phyloP scores from a whole-genome alignment of 2,113 vertebrate genomes.

The Nerophis ophidion region DNA sequence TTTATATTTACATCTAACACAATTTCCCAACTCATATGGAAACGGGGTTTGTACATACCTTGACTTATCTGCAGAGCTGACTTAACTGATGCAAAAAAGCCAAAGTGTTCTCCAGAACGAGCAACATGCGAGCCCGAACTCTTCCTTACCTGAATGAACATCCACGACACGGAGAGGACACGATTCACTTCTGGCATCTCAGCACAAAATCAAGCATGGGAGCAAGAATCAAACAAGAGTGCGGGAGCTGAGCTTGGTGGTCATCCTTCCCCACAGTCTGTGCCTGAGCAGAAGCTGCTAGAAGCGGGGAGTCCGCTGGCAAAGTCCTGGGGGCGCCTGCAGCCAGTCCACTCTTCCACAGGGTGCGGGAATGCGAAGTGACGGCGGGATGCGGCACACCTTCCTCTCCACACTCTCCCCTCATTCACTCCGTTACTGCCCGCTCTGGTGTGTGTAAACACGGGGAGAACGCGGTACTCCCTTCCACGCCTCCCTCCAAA shows the following conservation, averaged over 20 bases:
- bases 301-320: slow-evolving; percentile 25
- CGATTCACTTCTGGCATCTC: slow-evolving; percentile 69
- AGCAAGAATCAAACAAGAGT: slow-evolving; percentile 29
- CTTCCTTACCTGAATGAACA: slow-evolving; percentile 65
- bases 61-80: too few relatives aligned
- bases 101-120: background rate
- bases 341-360: slow-evolving; percentile 20
- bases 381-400: slow-evolving; percentile 25
- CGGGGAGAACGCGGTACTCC: slow-evolving; percentile 47
- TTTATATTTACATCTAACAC: too few relatives aligned
- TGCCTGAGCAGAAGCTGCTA: slow-evolving; percentile 31
- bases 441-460: slow-evolving; percentile 64
- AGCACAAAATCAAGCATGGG: slow-evolving; percentile 44
- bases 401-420: slow-evolving; percentile 38
- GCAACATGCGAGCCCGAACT: slow-evolving; percentile 35
- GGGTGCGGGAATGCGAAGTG: slow-evolving; percentile 33
- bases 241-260: slow-evolving; percentile 11
- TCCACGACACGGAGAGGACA: slow-evolving; percentile 56
- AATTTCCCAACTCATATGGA: too few relatives aligned
- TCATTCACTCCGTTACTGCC: slow-evolving; percentile 56
- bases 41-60: too few relatives aligned
- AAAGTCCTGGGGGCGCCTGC: slow-evolving; percentile 4
- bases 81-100: background rate
- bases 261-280: slow-evolving; percentile 14
- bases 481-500: slow-evolving; percentile 50